Conservation (phyloP, 92 coral and sea anemone species). For the Pocillopora meandrina region DNA sequence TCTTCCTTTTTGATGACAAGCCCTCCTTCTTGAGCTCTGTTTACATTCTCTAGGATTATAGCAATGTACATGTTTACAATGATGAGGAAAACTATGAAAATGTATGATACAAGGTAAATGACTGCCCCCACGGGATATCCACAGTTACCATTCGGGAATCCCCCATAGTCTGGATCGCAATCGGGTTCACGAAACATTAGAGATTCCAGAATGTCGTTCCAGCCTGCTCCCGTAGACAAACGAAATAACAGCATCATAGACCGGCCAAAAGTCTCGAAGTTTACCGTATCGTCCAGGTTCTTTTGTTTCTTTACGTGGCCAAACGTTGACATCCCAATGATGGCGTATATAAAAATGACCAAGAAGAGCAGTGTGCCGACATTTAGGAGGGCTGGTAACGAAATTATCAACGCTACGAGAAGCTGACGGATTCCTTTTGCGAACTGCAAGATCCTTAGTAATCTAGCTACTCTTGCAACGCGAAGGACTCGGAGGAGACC, state of each 20-base stretch:
- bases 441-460: constrained; percentile 87
- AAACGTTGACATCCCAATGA: constrained; percentile 95
- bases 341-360: constrained; percentile 90
- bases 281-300: constrained; percentile 86
- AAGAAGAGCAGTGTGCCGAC: constrained; percentile 90
- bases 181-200: constrained; percentile 91
- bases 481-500: constrained; percentile 91
- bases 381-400: constrained; percentile 92
- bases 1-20: constrained; percentile 74
- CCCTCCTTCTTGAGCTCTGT: constrained; percentile 74
- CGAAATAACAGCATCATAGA: constrained; percentile 94
- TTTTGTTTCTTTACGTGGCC: constrained; percentile 86
- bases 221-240: constrained; percentile 92
- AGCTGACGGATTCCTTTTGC: constrained; percentile 97
- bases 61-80: constrained; percentile 93
- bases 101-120: constrained; percentile 78
- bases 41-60: constrained; percentile 78
- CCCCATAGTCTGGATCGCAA: constrained; percentile 80
- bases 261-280: constrained; percentile 89
- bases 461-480: constrained; percentile 87
- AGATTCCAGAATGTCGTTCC: constrained; percentile 93
- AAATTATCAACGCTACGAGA: constrained; percentile 85
- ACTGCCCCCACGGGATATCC: constrained; percentile 76
- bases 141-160: constrained; percentile 81
- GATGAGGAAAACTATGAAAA: constrained; percentile 71